Evolutionary conservation across 53 echinoderm and acorn worm genomes (phyloP), one percentile per base, ranked within the genome.

Genomic region (Temnopleurus reevesii): DNA sequence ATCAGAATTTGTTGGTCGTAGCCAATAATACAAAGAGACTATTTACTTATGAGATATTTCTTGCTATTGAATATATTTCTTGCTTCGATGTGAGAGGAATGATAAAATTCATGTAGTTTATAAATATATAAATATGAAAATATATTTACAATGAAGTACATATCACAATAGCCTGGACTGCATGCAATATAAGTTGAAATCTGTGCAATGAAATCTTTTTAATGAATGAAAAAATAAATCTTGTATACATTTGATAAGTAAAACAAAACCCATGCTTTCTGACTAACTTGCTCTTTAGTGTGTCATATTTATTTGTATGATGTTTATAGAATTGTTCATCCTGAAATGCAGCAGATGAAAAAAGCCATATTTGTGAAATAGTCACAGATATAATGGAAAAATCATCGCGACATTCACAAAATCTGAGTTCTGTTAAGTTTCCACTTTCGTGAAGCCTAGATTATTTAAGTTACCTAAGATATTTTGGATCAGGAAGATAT

Each of bases 231-330:
- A 65, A 87, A 66, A 87, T 66, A 87, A 87, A 66, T 45, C 59
- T 59, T 85, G 86, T 85, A 60, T 85, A 85, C 41, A 85, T 87
- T 87, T 87, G 88, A 87, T 87, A 87, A 87, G 53, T 66, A 66
- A 87, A 53, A 1, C 36, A 34, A 38, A 4, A 21, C 8, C 41
- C 19, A 19, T 0, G 1, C 15, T 71, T 23, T 71, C 38, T 71
- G 34, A 33, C 63, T 36, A 71, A 38, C 23, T 71, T 71, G n/a
- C 71, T 71, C 36, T 71, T 8, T 38, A 23, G 43, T 71, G 38
- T 71, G 71, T 21, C 71, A 71, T 21, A 43, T 71, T 1, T 41
- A 0, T 55, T 21, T 0, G 12, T 71, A 71, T n/a, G 38, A n/a
- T n/a, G n/a, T n/a, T n/a, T n/a, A n/a, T n/a, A n/a, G n/a, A n/a